Evolutionary conservation across 2,113 vertebrate genomes (phyloP).

Genomic region (Rhipidura dahli): DNA sequence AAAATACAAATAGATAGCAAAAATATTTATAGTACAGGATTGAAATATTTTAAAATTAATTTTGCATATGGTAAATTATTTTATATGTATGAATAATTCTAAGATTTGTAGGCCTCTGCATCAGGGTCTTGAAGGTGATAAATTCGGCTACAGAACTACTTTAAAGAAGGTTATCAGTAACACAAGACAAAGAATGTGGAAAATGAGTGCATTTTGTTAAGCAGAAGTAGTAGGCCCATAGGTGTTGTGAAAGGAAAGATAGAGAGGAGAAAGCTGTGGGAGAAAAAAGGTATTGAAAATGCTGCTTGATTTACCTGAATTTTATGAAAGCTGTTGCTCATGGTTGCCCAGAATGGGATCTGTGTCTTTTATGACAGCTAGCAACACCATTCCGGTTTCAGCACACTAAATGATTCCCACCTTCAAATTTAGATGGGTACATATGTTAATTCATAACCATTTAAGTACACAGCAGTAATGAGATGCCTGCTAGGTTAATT

Average conservation of each 20-base stretch:
- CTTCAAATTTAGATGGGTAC: slow-evolving; percentile 33
- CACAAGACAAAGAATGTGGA: neutral
- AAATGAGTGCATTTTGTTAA: neutral
- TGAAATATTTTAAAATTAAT: neutral
- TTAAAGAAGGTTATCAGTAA: neutral
- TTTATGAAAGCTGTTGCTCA: neutral
- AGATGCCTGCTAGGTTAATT: slow-evolving; percentile 54
- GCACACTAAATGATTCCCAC: slow-evolving; percentile 6
- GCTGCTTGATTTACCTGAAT: neutral
- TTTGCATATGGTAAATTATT: neutral
- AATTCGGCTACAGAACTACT: neutral
- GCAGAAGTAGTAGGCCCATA: neutral
- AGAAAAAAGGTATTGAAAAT: neutral
- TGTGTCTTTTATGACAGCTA: neutral
- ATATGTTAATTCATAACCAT: slow-evolving; percentile 46
- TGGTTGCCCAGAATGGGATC: neutral
- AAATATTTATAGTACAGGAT: neutral
- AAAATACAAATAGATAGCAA: neutral
- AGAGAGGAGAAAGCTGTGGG: neutral
- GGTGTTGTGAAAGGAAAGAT: neutral
- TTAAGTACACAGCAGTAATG: slow-evolving; percentile 43
- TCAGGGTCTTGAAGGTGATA: neutral
- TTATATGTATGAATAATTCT: neutral
- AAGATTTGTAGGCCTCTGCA: neutral
- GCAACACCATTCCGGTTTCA: neutral